phyloP scores from a whole-genome alignment of 2,797 vertebrate genomes.

The Podarcis lilfordi region DNA sequence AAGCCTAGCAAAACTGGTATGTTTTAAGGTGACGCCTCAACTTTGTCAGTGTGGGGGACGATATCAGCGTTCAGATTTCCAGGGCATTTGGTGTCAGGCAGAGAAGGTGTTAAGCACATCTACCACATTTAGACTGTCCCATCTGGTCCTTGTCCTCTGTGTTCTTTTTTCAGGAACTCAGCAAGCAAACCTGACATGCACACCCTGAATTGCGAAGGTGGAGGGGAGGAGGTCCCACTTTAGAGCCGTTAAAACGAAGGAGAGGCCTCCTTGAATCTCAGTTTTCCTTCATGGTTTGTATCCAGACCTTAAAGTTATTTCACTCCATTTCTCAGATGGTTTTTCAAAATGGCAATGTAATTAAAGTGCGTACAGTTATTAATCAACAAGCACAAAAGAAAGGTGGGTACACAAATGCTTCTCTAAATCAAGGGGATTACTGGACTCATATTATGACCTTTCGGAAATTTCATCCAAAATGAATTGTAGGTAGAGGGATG shows the following conservation, averaged over 20 bases:
- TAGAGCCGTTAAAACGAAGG: background rate
- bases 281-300: slow-evolving; percentile 1
- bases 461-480: slow-evolving; percentile 30
- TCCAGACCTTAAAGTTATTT: slow-evolving; percentile 26
- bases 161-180: slow-evolving; percentile 29
- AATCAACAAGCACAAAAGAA: slow-evolving; percentile 39
- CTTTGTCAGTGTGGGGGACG: too few relatives aligned
- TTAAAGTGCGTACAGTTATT: slow-evolving; percentile 42
- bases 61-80: too few relatives aligned
- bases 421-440: slow-evolving; percentile 33
- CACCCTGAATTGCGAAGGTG: slow-evolving; percentile 34
- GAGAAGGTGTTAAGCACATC: background rate
- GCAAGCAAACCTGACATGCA: slow-evolving; percentile 20
- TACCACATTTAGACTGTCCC: background rate
- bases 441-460: slow-evolving; percentile 23
- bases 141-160: background rate
- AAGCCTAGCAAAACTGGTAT: too few relatives aligned
- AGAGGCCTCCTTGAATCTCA: slow-evolving; percentile 31
- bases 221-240: slow-evolving; percentile 22
- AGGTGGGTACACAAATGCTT: slow-evolving; percentile 30
- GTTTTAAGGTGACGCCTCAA: too few relatives aligned
- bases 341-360: slow-evolving; percentile 32
- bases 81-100: background rate
- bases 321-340: slow-evolving; percentile 35
- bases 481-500: slow-evolving; percentile 11